Evolutionary conservation across 2,797 vertebrate species (phyloP).

Genomic region (Holocentrus rufus): DNA sequence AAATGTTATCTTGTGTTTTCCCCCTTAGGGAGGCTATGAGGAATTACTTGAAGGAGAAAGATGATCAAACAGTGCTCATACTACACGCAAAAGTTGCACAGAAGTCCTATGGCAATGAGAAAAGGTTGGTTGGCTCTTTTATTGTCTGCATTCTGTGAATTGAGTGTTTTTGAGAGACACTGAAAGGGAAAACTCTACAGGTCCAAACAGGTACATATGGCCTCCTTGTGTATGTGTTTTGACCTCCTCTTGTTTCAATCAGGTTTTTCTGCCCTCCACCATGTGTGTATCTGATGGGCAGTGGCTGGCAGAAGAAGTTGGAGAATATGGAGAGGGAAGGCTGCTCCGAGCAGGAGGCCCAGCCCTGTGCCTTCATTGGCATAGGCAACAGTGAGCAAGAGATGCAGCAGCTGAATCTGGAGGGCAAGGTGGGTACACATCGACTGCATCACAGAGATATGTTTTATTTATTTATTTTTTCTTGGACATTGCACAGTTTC

Average conservation of each 20-base stretch:
- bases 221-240: background rate
- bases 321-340: conserved; percentile 96
- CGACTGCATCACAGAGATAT: background rate
- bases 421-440: conserved; percentile 90
- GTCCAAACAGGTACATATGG: background rate
- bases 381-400: conserved; percentile 99
- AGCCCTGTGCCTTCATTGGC: conserved; percentile 97
- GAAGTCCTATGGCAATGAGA: conserved; percentile 98
- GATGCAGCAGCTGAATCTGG: conserved; percentile 98
- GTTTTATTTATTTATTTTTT: too few relatives aligned
- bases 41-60: conserved; percentile 95
- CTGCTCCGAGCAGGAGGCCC: conserved; percentile 95
- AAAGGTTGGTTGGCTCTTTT: conserved; percentile 84
- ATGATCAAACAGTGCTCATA: conserved; percentile 97
- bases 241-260: background rate
- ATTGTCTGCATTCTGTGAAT: background rate
- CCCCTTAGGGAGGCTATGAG: conserved; percentile 93
- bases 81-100: conserved; percentile 98
- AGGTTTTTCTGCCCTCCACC: conserved; percentile 99
- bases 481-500: too few relatives aligned
- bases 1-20: background rate
- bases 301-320: conserved; percentile 98
- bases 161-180: background rate
- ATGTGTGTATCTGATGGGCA: conserved; percentile 98
- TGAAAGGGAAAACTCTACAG: too few relatives aligned